Evolutionary conservation across 2,113 vertebrate species (phyloP), one percentile per base, ranked within the genome.

Genomic region (Chrysochloris asiatica): DNA sequence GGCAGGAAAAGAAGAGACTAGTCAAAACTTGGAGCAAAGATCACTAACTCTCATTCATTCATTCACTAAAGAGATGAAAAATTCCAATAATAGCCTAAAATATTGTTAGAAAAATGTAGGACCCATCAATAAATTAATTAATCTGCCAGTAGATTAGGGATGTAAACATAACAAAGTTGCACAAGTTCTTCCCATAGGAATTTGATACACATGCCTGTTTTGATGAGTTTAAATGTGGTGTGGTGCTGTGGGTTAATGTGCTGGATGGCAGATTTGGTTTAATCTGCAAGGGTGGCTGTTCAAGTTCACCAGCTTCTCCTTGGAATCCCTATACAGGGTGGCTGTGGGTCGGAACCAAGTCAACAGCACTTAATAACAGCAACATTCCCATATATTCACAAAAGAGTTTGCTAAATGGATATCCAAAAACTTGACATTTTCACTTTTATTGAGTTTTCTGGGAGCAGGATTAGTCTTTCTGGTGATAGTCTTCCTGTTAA

Each of bases 131-230:
- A 9, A 48, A 71, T 17, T 28, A 17, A 80, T 6, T 4, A 52
- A 7, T 54, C 13, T 12, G 26, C 52, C 33, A 21, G 22, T 38
- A 28, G 24, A 56, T 13, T 54, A 2, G 47, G 1, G 1, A 45
- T 30, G 28, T 0, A 43, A 41, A 69, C 2, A 19, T 33, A 1
- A 4, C 16, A 9, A 8, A 2, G 24, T 2, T 59, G 9, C 0
- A 8, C 3, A 12, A 22, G 7, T 4, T 54, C 30, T 67, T 59
- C 10, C 52, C n/a, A 77, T 4, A 22, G 3, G 28, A 17, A 83
- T 19, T 12, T 33, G 36, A 45, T 24, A 56, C 6, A 0, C 11
- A 38, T 30, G 3, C 30, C 19, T 19, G 45, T 72, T 50, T 50
- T 63, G 38, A 63, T 36, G 13, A 5, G 26, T 22, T 43, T 17